phyloP scores from a whole-genome alignment of 2,113 vertebrate species.

The Ciconia stormi region DNA sequence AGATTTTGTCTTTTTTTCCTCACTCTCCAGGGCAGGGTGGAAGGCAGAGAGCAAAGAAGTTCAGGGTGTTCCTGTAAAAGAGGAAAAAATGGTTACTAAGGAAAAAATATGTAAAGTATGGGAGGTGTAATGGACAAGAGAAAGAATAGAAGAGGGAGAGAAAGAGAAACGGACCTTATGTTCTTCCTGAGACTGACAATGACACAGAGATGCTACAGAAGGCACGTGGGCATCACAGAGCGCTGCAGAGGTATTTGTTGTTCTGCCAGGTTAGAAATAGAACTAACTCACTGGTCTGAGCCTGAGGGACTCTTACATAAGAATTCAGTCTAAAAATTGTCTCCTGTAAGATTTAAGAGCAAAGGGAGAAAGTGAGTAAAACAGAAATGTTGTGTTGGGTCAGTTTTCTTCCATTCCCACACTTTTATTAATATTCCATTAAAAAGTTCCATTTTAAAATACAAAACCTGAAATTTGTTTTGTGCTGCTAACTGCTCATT shows the following conservation, averaged over 20 bases:
- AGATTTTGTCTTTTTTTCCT: not conserved
- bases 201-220: not conserved
- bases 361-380: not conserved
- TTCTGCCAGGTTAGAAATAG: constrained; percentile 1
- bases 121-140: not conserved
- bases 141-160: not conserved
- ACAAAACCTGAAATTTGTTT: not conserved
- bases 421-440: not conserved
- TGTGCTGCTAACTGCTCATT: not conserved
- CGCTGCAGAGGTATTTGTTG: not conserved
- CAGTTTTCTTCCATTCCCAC: not conserved
- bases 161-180: not conserved
- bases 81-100: not conserved
- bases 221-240: not conserved
- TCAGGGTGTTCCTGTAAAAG: not conserved
- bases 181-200: not conserved
- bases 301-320: not conserved
- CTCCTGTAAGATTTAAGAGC: not conserved
- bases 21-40: not conserved
- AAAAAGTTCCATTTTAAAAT: not conserved
- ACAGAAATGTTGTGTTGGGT: not conserved
- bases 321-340: not conserved
- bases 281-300: not conserved
- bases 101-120: not conserved
- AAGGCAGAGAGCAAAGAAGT: not conserved